Base-by-base conservation (phyloP, 2,888 invertebrate species). In the Margaritifera margaritifera region DNA sequence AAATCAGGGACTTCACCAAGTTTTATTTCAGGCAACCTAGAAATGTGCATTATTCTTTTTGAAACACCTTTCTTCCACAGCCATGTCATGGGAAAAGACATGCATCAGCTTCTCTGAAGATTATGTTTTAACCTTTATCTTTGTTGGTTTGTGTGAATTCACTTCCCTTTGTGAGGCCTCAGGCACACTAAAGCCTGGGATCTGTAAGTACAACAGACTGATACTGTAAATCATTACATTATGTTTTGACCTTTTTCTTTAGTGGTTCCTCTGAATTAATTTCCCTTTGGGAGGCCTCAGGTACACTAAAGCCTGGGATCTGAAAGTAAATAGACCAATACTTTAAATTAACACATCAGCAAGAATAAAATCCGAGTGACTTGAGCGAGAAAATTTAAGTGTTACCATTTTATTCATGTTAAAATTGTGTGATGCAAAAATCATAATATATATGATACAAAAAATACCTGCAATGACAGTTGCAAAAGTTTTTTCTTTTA, bases 281-380 rank as follows among this genome's bases (percentile, higher is more conserved):
- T n/a, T 66, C 67, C 15, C 31, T 55, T 56, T 68, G 62, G 6
- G 62, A 27, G 2, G 73, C 78, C 25, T 83, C 74, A 18, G 83
- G 76, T 0, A 85, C 84, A 75, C 85, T 85, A 68, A 84, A 85
- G 3, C 80, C 84, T 68, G 79, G 74, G 57, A 85, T 76, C 84
- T 84, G 72, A n/a, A 72, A 78, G 11, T 27, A 54, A 42, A 64
- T 55, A 53, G 20, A 62, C 51, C 20, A 57, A 56, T 64, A 25
- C 11, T 22, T 27, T 20, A 64, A 19, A 25, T 20, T 11, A 27
- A 27, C 6, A 5, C 20, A 59, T 25, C n/a, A 59, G 2, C 15
- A n/a, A 24, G 27, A 27, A 59, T 8, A 20, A 59, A 24, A 24
- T 27, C 20, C 8, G 27, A 20, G 20, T 59, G 22, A 27, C n/a